Conservation (phyloP, 2,113 vertebrate species). For the Tychaedon coryphoeus region DNA sequence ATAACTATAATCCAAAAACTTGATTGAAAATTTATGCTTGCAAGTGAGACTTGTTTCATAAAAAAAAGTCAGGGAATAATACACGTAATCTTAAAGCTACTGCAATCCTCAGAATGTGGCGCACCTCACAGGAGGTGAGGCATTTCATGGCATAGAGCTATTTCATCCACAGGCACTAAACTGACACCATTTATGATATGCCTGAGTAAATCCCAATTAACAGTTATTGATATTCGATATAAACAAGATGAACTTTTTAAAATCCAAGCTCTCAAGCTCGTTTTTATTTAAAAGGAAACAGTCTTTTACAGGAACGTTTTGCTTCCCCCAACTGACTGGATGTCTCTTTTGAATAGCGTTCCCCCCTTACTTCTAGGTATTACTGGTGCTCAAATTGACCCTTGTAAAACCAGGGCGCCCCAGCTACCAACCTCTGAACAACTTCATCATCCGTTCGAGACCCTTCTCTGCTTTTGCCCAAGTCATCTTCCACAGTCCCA, state of each 20-base stretch:
- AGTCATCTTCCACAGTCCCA: conserved; percentile 86
- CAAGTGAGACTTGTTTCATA: background rate
- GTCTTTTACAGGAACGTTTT: background rate
- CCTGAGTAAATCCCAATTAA: accelerated
- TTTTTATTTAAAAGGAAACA: accelerated
- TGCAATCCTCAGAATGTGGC: background rate
- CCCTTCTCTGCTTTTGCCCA: conserved; percentile 93
- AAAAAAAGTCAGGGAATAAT: background rate
- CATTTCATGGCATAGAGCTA: accelerated
- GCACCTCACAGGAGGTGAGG: background rate
- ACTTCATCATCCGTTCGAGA: conserved; percentile 93
- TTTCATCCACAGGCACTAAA: background rate
- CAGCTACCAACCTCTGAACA: conserved; percentile 84
- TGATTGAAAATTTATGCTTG: background rate
- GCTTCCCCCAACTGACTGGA: background rate
- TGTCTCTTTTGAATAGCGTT: accelerated
- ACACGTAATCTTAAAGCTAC: background rate
- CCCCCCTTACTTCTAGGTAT: accelerated
- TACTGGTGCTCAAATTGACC: accelerated
- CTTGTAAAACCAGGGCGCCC: background rate
- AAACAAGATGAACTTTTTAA: accelerated
- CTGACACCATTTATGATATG: background rate
- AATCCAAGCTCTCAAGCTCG: background rate
- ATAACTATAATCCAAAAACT: background rate
- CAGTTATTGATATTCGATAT: accelerated